Conservation (phyloP, 2,888 invertebrate genomes). For the Lingula anatina region DNA sequence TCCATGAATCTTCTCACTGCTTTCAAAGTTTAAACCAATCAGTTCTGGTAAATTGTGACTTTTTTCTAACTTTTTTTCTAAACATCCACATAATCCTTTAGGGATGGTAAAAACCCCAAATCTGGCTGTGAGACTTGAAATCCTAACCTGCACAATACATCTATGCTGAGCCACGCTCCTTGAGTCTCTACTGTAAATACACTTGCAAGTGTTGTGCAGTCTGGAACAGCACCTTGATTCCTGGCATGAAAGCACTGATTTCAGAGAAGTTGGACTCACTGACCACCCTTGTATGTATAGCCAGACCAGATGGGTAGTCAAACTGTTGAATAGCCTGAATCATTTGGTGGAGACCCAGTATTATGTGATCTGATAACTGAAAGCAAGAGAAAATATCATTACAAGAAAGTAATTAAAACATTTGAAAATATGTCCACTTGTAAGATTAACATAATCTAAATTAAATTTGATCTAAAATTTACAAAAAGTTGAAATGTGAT, state of each 20-base stretch:
- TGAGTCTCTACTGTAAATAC: conserved; percentile 33
- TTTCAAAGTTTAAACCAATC: too few relatives aligned
- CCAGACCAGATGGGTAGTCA: conserved; percentile 67
- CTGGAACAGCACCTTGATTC: conserved; percentile 80
- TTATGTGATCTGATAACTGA: conserved; percentile 72
- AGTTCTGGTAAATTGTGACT: too few relatives aligned
- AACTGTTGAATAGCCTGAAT: conserved; percentile 66
- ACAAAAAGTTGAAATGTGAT: too few relatives aligned
- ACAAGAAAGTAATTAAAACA: background rate
- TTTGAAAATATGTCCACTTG: background rate
- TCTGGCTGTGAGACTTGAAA: too few relatives aligned
- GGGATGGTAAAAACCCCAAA: too few relatives aligned
- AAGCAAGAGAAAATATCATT: conserved; percentile 28
- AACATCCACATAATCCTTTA: too few relatives aligned
- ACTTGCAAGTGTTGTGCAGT: conserved; percentile 68
- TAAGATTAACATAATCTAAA: background rate
- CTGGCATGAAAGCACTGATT: conserved; percentile 87
- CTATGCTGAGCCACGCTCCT: too few relatives aligned
- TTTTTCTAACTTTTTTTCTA: too few relatives aligned
- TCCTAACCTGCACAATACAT: too few relatives aligned
- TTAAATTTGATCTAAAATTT: too few relatives aligned
- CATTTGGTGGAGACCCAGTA: conserved; percentile 71
- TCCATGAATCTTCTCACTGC: too few relatives aligned
- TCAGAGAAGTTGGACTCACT: conserved; percentile 85
- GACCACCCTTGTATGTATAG: conserved; percentile 71